phyloP scores from a whole-genome alignment of 2,888 invertebrate species.

The Perdita meconis region DNA sequence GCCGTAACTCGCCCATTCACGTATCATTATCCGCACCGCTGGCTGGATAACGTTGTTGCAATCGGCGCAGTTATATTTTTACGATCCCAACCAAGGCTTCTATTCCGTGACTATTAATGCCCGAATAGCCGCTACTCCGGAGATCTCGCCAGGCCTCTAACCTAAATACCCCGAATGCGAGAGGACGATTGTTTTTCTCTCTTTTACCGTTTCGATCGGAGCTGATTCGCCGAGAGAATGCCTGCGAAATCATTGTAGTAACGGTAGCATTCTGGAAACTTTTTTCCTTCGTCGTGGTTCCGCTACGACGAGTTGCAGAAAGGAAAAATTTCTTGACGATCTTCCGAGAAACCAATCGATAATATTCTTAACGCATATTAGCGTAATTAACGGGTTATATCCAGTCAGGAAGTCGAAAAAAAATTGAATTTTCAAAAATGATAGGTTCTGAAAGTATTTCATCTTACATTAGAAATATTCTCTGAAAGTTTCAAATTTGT shows the following conservation, averaged over 20 bases:
- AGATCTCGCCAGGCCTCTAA: conserved; percentile 54
- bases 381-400: not conserved
- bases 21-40: conserved; percentile 80
- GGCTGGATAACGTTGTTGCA: conserved; percentile 82
- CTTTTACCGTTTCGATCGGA: conserved; percentile 41
- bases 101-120: conserved; percentile 74
- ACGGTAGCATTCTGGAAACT: conserved; percentile 25
- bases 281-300: not conserved
- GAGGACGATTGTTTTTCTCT: conserved; percentile 42
- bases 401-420: no score
- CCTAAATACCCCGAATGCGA: conserved; percentile 68
- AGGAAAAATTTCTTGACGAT: not conserved
- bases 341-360: no score
- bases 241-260: conserved; percentile 31
- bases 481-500: no score
- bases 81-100: conserved; percentile 78
- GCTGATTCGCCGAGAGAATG: conserved; percentile 17
- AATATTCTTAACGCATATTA: not conserved
- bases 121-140: conserved; percentile 20
- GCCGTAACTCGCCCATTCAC: conserved; percentile 76
- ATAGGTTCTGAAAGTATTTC: no score
- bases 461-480: no score
- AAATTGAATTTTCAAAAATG: no score
- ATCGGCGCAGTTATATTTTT: conserved; percentile 81
- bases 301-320: not conserved